These are phyloP conservation scores for Vanessa tameamea DNA, from an alignment of 1,140 invertebrate species.

Conservation along the genomic window DNA sequence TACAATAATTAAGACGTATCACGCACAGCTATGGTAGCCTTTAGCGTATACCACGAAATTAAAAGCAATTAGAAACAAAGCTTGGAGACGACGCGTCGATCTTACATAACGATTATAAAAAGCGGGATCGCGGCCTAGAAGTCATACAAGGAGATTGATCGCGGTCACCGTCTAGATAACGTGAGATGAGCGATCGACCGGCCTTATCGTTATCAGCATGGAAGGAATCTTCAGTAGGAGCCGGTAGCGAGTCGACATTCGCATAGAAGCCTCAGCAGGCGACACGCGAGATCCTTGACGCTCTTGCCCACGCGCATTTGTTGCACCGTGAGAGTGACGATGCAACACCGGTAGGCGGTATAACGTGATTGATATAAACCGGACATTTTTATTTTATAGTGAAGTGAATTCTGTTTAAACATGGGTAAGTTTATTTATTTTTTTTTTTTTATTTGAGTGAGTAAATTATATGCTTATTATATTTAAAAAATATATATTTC, in stretches of 20 bases:
- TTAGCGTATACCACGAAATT: conserved; percentile 3
- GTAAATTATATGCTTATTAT: conserved; percentile 19
- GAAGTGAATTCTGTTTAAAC: conserved; percentile 61
- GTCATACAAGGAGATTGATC: conserved; percentile 63
- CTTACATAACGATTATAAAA: conserved; percentile 44
- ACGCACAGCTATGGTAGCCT: background rate
- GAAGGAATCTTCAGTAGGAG: conserved; percentile 66
- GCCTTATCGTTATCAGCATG: conserved; percentile 71
- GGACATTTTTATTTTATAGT: conserved; percentile 59
- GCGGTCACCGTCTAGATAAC: conserved; percentile 72
- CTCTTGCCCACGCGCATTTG: conserved; percentile 55
- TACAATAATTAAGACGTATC: background rate
- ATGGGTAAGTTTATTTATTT: conserved; percentile 62
- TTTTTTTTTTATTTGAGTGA: conserved; percentile 10
- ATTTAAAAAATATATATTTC: background rate
- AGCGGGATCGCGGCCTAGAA: conserved; percentile 39
- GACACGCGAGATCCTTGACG: conserved; percentile 70
- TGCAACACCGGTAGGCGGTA: conserved; percentile 61
- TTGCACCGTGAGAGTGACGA: conserved; percentile 54
- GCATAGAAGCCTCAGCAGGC: conserved; percentile 72
- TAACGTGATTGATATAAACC: conserved; percentile 59
- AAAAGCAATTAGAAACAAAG: conserved; percentile 36
- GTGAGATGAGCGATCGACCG: conserved; percentile 73
- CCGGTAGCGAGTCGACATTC: conserved; percentile 64
- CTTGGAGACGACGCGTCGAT: conserved; percentile 32